Percentiles rank a stretch among this genome's conserved stretches.
Conservation (phyloP, 2,888 invertebrate species). For the Calameuta filiformis region DNA sequence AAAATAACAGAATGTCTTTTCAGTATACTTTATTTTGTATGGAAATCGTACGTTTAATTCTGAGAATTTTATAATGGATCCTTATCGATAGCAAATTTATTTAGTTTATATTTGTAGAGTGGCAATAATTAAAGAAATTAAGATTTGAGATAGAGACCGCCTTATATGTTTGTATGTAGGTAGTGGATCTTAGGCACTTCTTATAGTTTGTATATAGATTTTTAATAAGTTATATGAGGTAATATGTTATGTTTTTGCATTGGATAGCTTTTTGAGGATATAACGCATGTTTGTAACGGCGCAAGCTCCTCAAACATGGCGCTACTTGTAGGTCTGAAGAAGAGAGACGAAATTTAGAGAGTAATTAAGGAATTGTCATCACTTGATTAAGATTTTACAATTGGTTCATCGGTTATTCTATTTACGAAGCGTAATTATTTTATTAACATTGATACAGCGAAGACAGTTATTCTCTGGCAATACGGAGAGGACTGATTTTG, state of each 20-base stretch:
- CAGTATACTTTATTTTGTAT: neutral
- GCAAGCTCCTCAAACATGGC: neutral
- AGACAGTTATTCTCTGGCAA: neutral
- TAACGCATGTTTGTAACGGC: neutral
- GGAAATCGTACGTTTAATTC: neutral
- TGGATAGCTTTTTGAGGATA: neutral
- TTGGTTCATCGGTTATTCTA: neutral
- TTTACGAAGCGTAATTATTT: neutral
- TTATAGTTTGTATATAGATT: neutral
- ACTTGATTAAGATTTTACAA: neutral
- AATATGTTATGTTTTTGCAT: neutral
- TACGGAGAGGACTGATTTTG: neutral
- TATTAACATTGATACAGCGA: neutral
- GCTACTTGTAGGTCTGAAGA: neutral
- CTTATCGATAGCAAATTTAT: neutral
- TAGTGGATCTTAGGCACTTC: neutral
- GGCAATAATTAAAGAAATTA: neutral
- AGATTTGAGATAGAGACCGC: neutral
- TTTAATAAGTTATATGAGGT: neutral
- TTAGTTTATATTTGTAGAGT: neutral
- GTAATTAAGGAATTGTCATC: neutral
- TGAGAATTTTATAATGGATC: neutral
- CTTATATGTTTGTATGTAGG: neutral
- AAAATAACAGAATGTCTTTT: neutral
- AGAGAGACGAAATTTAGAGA: neutral